phyloP scores from a whole-genome alignment of 2,797 vertebrate species.

The Hapalemur alaotrensis region DNA sequence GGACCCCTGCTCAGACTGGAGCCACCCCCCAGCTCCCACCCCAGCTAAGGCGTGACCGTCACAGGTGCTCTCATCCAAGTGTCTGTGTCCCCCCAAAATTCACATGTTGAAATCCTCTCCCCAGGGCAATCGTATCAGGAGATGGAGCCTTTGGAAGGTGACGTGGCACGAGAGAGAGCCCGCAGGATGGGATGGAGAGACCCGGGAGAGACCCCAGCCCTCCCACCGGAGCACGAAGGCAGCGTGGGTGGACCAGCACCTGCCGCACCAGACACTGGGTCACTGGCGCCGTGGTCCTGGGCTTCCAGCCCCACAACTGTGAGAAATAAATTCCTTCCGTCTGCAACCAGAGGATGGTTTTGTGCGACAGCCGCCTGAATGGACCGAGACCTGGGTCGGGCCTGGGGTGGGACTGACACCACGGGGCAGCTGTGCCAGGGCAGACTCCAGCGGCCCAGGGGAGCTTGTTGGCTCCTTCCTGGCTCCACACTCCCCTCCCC shows the following conservation, averaged over 20 bases:
- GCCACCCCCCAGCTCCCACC: background rate
- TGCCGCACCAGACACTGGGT: background rate
- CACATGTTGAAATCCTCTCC: background rate
- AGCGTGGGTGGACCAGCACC: too few species aligned
- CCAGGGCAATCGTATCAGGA: background rate
- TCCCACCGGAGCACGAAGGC: background rate
- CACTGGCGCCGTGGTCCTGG: background rate
- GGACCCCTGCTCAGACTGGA: background rate
- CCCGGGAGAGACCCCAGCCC: too few species aligned
- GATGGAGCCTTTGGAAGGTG: background rate
- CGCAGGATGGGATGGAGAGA: background rate
- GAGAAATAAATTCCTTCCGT: background rate
- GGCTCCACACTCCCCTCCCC: too few species aligned
- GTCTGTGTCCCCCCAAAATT: background rate
- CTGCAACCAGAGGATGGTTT: background rate
- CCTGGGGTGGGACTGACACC: background rate
- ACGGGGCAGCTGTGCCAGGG: background rate
- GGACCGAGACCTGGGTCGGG: background rate
- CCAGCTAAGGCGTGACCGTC: background rate
- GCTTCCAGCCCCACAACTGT: background rate
- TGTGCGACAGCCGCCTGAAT: background rate
- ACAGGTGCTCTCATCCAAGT: background rate
- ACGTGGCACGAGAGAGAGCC: too few species aligned
- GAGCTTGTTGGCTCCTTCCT: too few species aligned
- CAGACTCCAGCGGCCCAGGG: background rate